phyloP scores from a whole-genome alignment of 2,797 vertebrate genomes.

The Tenualosa ilisha region DNA sequence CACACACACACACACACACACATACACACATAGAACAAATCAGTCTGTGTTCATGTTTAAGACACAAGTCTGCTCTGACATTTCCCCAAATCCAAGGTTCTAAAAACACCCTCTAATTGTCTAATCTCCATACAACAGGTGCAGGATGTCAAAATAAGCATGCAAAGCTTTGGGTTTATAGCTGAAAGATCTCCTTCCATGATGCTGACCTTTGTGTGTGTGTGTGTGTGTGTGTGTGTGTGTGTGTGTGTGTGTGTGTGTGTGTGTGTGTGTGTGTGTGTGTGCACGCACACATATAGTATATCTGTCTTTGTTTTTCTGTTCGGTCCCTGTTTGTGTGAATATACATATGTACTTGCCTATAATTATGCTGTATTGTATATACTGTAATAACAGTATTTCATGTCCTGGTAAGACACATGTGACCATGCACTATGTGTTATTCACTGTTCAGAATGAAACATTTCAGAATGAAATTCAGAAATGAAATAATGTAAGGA shows the following conservation, averaged over 20 bases:
- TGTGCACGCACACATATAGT: too few species aligned
- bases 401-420: background rate
- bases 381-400: background rate
- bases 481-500: background rate
- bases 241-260: background rate
- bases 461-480: too few species aligned
- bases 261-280: background rate
- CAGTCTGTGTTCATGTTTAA: background rate
- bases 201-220: background rate
- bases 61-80: background rate
- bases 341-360: background rate
- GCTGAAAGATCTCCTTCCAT: background rate
- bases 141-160: slow-evolving; percentile 21
- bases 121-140: slow-evolving; percentile 23
- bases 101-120: slow-evolving; percentile 11
- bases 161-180: background rate
- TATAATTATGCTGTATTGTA: background rate
- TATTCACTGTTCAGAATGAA: too few species aligned
- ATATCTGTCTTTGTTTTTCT: background rate
- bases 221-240: background rate
- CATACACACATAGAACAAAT: too few species aligned
- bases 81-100: background rate
- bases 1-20: background rate
- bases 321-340: background rate
- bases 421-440: background rate